Evolutionary conservation across 1,140 invertebrate genomes (phyloP).

Genomic region (Drosophila elegans): DNA sequence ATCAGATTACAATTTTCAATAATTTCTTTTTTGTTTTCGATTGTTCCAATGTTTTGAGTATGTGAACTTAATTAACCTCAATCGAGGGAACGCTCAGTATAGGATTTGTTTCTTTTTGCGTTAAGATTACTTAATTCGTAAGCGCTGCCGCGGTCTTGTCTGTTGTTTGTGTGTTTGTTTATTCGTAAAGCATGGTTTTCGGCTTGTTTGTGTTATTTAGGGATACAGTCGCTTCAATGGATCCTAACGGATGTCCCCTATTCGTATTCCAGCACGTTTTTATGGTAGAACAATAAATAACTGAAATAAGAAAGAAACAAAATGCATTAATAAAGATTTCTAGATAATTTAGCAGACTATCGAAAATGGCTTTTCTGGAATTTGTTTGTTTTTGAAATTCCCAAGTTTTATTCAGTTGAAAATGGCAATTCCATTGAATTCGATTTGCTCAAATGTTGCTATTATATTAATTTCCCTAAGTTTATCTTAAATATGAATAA

Average conservation of each 20-base stretch:
- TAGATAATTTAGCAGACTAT: too few species aligned
- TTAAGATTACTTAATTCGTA: constrained; percentile 61
- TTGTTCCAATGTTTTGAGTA: constrained; percentile 26
- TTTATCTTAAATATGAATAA: too few species aligned
- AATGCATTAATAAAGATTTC: neutral
- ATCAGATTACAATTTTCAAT: constrained; percentile 38
- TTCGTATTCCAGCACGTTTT: constrained; percentile 94
- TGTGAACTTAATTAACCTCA: constrained; percentile 8
- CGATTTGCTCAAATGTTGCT: too few species aligned
- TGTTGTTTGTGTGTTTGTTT: constrained; percentile 40
- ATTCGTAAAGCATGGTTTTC: constrained; percentile 18
- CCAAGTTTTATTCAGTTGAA: too few species aligned
- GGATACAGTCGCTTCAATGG: constrained; percentile 51
- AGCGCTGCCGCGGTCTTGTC: constrained; percentile 65
- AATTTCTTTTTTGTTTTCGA: constrained; percentile 25
- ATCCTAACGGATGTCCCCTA: constrained; percentile 49
- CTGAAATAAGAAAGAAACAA: constrained; percentile 85
- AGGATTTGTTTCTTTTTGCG: constrained; percentile 24
- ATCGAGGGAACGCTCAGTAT: constrained; percentile 30
- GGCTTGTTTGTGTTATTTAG: constrained; percentile 16
- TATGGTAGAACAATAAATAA: constrained; percentile 97
- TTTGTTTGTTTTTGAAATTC: too few species aligned
- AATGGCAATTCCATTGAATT: too few species aligned
- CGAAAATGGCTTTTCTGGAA: too few species aligned
- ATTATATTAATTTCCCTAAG: too few species aligned